Evolutionary conservation across 2,888 invertebrate species (phyloP).

Genomic region (Andrena fulva): DNA sequence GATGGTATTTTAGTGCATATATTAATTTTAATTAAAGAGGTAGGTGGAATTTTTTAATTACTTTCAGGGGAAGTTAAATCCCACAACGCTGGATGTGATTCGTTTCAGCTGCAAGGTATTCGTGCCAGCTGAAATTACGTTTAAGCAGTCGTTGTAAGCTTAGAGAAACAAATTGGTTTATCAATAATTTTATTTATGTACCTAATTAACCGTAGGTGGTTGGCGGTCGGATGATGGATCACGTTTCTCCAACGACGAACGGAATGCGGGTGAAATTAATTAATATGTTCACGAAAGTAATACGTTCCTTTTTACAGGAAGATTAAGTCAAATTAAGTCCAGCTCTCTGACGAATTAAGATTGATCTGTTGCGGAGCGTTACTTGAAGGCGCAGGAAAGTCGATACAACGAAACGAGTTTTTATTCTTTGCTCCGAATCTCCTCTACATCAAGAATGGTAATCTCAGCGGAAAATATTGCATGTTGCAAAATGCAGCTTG

Average conservation of each 20-base stretch:
- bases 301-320: slow-evolving; percentile 31
- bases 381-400: not conserved
- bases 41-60: too few relatives aligned
- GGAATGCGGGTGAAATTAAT: slow-evolving; percentile 45
- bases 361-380: slow-evolving; percentile 28
- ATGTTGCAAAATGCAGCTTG: not conserved
- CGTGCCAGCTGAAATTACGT: too few relatives aligned
- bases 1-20: too few relatives aligned
- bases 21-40: too few relatives aligned
- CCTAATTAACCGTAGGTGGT: not conserved
- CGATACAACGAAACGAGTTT: not conserved
- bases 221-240: slow-evolving; percentile 46
- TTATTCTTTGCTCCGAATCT: not conserved
- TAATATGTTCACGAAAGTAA: slow-evolving; percentile 46
- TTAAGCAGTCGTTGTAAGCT: too few relatives aligned
- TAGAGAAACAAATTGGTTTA: not conserved
- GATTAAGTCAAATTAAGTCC: slow-evolving; percentile 41
- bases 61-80: too few relatives aligned
- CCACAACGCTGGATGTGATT: too few relatives aligned
- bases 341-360: slow-evolving; percentile 54
- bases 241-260: not conserved
- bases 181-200: slow-evolving; percentile 1
- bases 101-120: too few relatives aligned
- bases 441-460: not conserved
- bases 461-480: not conserved